Evolutionary conservation across 2,888 invertebrate species (phyloP).

Genomic region (Disparrhopalites patrizii): DNA sequence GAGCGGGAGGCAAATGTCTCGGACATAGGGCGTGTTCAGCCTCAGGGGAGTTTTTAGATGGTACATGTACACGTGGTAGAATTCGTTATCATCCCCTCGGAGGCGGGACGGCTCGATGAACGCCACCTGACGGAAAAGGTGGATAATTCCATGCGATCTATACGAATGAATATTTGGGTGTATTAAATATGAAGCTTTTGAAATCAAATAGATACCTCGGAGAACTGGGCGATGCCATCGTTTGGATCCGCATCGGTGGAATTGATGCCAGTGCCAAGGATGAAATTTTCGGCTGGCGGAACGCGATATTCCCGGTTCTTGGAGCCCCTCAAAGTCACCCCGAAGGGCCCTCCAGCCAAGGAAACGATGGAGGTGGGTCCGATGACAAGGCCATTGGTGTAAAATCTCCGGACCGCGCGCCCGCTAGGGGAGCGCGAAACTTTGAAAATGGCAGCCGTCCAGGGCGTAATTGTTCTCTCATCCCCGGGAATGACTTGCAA

Average conservation of each 20-base stretch:
- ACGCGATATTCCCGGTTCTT: not conserved
- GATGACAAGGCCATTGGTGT: conserved; percentile 14
- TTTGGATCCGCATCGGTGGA: not conserved
- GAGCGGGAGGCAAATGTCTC: conserved; percentile 12
- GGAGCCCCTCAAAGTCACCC: conserved; percentile 3
- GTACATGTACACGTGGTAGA: conserved; percentile 24
- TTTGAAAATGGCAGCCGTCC: conserved; percentile 16
- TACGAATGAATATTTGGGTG: not conserved
- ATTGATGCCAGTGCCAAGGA: conserved; percentile 1
- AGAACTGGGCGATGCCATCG: conserved; percentile 6
- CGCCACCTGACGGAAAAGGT: no score
- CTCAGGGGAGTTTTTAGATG: conserved; percentile 23
- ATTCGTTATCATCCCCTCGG: conserved; percentile 17
- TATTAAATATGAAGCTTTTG: not conserved
- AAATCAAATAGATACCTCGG: conserved; percentile 1
- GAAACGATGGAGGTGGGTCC: conserved; percentile 17
- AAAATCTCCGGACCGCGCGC: not conserved
- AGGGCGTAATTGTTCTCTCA: conserved; percentile 1
- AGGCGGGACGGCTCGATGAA: conserved; percentile 24
- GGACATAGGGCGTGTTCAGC: conserved; percentile 18
- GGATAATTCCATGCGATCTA: no score
- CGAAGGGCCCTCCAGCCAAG: conserved; percentile 16
- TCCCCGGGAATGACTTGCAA: conserved; percentile 12
- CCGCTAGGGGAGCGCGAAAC: not conserved
- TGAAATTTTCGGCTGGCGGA: conserved; percentile 5